Percentiles rank a stretch among this genome's conserved stretches.
Evolutionary conservation across 92 coral and sea anemone species (phyloP).

Genomic region (Parazoanthus atlanticus): DNA sequence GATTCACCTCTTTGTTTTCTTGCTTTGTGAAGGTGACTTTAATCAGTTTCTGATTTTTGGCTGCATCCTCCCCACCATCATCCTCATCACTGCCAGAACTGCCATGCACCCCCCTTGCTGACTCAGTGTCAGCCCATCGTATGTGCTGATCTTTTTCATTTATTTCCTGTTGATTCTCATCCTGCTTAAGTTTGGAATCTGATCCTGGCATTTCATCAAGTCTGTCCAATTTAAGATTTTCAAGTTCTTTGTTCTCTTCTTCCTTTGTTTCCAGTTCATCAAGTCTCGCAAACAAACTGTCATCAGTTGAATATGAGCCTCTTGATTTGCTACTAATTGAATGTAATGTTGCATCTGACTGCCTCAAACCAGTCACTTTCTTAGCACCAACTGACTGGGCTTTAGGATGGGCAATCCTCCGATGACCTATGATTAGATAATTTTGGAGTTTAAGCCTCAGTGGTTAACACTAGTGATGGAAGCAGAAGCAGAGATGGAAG

Average conservation of each 20-base stretch:
- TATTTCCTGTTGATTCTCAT: neutral
- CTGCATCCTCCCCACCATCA: neutral
- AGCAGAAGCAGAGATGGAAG: too few species aligned
- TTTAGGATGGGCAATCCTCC: conserved; percentile 72
- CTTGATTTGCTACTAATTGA: conserved; percentile 22
- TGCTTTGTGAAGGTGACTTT: conserved; percentile 35
- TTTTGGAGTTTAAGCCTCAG: too few species aligned
- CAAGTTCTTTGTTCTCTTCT: conserved; percentile 70
- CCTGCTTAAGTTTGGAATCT: neutral
- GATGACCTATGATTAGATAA: neutral
- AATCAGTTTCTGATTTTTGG: neutral
- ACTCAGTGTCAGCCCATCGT: conserved; percentile 20
- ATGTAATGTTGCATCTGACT: neutral
- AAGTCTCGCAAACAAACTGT: conserved; percentile 83
- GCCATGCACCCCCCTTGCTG: neutral
- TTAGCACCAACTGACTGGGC: conserved; percentile 70
- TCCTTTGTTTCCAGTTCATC: conserved; percentile 82
- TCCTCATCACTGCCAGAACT: conserved; percentile 24
- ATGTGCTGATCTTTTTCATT: conserved; percentile 2
- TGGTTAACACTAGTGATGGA: neutral
- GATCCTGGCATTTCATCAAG: neutral
- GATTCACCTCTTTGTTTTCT: conserved; percentile 12
- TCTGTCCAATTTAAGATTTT: conserved; percentile 3
- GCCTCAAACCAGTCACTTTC: conserved; percentile 64
- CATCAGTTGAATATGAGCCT: conserved; percentile 45